phyloP scores from a whole-genome alignment of 2,113 vertebrate species.

The Brienomyrus brachyistius region DNA sequence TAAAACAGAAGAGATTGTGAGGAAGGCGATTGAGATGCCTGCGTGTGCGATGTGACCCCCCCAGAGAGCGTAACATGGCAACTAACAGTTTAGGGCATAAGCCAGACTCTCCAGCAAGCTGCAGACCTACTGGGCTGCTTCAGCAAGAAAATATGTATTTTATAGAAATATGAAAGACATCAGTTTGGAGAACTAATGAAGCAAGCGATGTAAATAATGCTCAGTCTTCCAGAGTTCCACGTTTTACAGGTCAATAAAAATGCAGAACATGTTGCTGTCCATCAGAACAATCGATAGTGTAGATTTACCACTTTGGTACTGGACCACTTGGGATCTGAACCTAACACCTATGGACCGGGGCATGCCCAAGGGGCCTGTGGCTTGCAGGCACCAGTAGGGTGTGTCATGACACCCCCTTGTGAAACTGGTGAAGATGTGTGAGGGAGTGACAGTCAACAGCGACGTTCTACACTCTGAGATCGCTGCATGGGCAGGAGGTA shows the following conservation, averaged over 20 bases:
- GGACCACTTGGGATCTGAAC: not conserved
- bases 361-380: not conserved
- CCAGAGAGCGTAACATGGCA: not conserved
- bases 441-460: conserved; percentile 63
- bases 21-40: not conserved
- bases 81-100: not conserved
- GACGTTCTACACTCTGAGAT: conserved; percentile 50
- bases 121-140: not conserved
- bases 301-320: not conserved
- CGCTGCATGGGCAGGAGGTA: not conserved
- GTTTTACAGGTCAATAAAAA: not conserved
- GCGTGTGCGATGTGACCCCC: not conserved
- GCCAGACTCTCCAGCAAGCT: not conserved
- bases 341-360: not conserved
- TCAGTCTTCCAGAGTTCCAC: not conserved
- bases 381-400: conserved; percentile 33
- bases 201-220: not conserved
- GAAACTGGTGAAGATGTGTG: conserved; percentile 52
- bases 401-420: conserved; percentile 43
- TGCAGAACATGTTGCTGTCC: not conserved
- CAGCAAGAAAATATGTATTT: not conserved
- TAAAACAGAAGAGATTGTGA: not conserved
- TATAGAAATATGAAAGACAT: not conserved
- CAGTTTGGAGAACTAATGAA: not conserved
- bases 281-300: not conserved